These are phyloP conservation scores for Artibeus jamaicensis DNA, from an alignment of 2,797 vertebrate species.

Conservation along the genomic window DNA sequence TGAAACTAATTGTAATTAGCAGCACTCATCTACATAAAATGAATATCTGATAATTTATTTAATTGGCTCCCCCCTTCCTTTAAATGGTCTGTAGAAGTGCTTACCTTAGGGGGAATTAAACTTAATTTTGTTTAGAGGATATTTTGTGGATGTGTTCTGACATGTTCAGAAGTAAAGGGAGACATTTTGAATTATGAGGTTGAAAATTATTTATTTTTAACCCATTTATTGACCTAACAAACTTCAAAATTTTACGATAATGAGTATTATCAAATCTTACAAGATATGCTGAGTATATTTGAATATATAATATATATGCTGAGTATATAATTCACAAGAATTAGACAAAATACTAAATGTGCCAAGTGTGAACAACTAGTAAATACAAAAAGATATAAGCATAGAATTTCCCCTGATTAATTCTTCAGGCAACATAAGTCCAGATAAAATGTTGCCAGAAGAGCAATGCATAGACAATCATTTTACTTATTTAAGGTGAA, in stretches of 20 bases:
- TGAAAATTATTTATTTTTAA: constrained; percentile 63
- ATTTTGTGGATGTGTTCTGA: constrained; percentile 49
- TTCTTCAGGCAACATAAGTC: background rate
- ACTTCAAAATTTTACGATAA: constrained; percentile 65
- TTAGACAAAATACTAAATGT: constrained; percentile 57
- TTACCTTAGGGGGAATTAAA: constrained; percentile 70
- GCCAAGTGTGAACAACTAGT: background rate
- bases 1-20: constrained; percentile 67
- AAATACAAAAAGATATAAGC: constrained; percentile 17
- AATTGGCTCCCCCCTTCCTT: constrained; percentile 51
- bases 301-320: too few species aligned
- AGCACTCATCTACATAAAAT: constrained; percentile 67
- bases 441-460: constrained; percentile 8
- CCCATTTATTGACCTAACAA: constrained; percentile 63
- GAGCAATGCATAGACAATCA: constrained; percentile 49
- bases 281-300: background rate
- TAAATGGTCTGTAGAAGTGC: constrained; percentile 63
- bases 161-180: constrained; percentile 53
- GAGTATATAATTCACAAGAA: too few species aligned
- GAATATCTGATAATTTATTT: constrained; percentile 71
- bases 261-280: constrained; percentile 55
- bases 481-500: constrained; percentile 39
- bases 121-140: constrained; percentile 73
- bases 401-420: background rate
- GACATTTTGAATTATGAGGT: constrained; percentile 27